Evolutionary conservation across 2,888 invertebrate species (phyloP), one percentile per base, ranked within the genome.

Genomic region (Cremastinae sp.): DNA sequence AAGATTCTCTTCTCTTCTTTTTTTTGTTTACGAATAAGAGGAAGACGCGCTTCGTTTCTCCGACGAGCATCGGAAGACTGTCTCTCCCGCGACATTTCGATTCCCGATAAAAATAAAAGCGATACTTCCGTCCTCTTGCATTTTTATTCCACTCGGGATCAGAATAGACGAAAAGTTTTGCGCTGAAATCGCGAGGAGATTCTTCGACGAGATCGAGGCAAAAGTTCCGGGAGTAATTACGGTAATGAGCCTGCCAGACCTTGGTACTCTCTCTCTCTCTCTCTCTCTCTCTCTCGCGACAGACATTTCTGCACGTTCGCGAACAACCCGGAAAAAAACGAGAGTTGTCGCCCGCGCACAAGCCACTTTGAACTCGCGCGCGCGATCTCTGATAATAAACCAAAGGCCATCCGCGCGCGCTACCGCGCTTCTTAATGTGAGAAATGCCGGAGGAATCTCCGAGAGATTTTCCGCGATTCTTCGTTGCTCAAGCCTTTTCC

Each of bases 221-320:
- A 79, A 78, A 82, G 80, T 85, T 84, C 81, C 80, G 79, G 83
- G 81, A 80, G 84, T 86, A 86, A 86, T 86, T 86, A 86, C 85
- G 83, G 83, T 86, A 86, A 86, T 86, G 85, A 86, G 84, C 78
- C 82, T 80, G 75, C 79, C 49, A 47, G 58, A 59, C 49, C 61
- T 59, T 14, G 36, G 18, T 34, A 43, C 20, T 56, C 28, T 49
- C 45, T 62, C 49, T 34, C 20, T 56, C 69, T 69, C 36, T 36
- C 8, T 28, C 54, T 54, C 41, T n/a, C 43, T 10, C 20, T 38
- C 36, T 20, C 75, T 74, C 61, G 77, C 79, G 68, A 75, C 59
- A 66, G 74, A 53, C 41, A 58, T 59, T 47, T 72, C 49, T 62
- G 18, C 71, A 59, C 51, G n/a, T 20, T 54, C 53, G 41, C 16